Conservation (phyloP, 1,140 invertebrate genomes). For the Drosophila erecta region DNA sequence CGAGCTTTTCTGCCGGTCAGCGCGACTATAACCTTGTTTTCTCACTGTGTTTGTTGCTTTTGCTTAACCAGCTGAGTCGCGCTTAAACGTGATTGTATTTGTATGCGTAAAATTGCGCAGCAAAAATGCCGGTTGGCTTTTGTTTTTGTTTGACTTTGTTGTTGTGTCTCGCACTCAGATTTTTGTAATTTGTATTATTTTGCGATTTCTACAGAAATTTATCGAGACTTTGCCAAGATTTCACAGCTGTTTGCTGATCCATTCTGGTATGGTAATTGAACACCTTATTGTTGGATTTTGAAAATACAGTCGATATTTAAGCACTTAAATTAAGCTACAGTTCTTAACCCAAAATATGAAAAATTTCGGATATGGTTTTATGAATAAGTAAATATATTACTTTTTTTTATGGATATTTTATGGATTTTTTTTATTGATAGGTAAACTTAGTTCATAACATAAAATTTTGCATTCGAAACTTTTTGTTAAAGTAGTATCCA, state of each 20-base stretch:
- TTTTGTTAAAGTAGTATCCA: not conserved
- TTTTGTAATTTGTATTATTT: slow-evolving; percentile 24
- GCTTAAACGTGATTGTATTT: slow-evolving; percentile 10
- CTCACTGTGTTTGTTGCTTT: slow-evolving; percentile 34
- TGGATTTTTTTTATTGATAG: too few relatives aligned
- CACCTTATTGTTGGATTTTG: not conserved
- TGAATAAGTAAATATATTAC: too few relatives aligned
- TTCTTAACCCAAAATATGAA: too few relatives aligned
- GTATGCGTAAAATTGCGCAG: slow-evolving; percentile 70
- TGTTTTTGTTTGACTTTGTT: slow-evolving; percentile 50
- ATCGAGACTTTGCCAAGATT: slow-evolving; percentile 12
- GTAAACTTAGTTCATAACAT: too few relatives aligned
- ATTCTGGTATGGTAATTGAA: not conserved
- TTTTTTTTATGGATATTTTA: too few relatives aligned
- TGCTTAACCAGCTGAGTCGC: slow-evolving; percentile 73
- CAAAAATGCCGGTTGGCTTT: slow-evolving; percentile 66
- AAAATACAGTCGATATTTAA: not conserved
- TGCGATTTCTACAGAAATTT: slow-evolving; percentile 28
- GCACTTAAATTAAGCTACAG: too few relatives aligned
- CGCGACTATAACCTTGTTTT: slow-evolving; percentile 55
- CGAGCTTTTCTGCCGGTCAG: slow-evolving; percentile 73
- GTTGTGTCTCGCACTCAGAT: not conserved
- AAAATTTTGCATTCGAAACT: not conserved
- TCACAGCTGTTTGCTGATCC: slow-evolving; percentile 28
- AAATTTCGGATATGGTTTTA: too few relatives aligned